A percentile compares a stretch with the other conserved stretches of the same genome.
phyloP scores from a whole-genome alignment of 2,113 vertebrate species.

The Poicephalus gulielmi region DNA sequence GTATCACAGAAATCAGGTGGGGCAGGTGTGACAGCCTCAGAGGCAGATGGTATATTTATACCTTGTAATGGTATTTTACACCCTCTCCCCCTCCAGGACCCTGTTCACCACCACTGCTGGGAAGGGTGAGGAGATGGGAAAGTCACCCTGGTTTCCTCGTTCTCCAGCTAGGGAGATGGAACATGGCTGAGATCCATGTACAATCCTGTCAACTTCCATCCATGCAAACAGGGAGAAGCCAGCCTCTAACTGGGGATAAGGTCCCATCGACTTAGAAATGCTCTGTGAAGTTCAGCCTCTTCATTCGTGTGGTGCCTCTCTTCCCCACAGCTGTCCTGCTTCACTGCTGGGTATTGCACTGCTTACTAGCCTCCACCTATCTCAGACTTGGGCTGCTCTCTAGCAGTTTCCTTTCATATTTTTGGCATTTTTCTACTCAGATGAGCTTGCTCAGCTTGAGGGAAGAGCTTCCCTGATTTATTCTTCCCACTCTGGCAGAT shows the following conservation, averaged over 20 bases:
- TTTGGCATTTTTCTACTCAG: background rate
- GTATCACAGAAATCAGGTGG: background rate
- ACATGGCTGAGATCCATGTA: background rate
- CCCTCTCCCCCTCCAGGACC: background rate
- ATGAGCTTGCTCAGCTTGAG: background rate
- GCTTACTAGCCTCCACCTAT: background rate
- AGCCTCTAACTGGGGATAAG: background rate
- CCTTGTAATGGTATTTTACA: background rate
- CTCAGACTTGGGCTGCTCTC: background rate
- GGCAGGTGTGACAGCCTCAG: background rate
- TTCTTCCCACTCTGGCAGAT: background rate
- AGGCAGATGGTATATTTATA: background rate
- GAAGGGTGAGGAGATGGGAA: background rate
- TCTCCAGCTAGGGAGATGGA: background rate
- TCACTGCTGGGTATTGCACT: background rate
- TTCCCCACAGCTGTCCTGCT: background rate
- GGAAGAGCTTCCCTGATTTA: background rate
- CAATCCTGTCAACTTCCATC: background rate
- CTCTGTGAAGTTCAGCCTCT: background rate
- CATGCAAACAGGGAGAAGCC: background rate
- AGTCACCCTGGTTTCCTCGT: background rate
- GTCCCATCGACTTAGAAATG: background rate
- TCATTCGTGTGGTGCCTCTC: background rate
- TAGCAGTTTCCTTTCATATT: background rate
- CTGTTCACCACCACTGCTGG: background rate